Conservation (phyloP, 2,113 vertebrate species). For the Anolis sagrei region DNA sequence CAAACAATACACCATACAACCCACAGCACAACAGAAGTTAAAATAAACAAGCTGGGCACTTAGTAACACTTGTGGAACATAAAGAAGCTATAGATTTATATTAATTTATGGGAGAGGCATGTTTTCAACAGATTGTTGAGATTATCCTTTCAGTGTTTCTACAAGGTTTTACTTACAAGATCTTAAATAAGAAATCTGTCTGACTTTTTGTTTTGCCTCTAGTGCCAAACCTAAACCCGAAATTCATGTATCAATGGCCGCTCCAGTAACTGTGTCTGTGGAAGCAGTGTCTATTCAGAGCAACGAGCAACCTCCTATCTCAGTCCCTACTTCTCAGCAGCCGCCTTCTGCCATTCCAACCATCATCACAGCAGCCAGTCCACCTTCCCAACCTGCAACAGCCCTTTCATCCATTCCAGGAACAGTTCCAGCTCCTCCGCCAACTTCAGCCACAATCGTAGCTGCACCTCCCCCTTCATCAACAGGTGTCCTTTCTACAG, state of each 20-base stretch:
- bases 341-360: constrained; percentile 88
- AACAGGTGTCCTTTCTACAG: constrained; percentile 81
- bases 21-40: no score
- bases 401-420: constrained; percentile 86
- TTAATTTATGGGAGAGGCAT: no score
- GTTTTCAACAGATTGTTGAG: neutral
- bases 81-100: neutral
- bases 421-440: constrained; percentile 81
- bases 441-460: constrained; percentile 84
- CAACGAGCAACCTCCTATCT: constrained; percentile 83
- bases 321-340: constrained; percentile 82
- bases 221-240: constrained; percentile 95
- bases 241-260: constrained; percentile 90
- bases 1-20: no score
- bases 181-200: neutral
- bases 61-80: neutral
- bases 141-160: neutral
- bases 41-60: no score
- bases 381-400: constrained; percentile 86
- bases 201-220: constrained; percentile 45
- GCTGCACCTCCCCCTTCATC: constrained; percentile 86
- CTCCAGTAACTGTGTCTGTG: constrained; percentile 88
- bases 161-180: neutral
- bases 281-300: constrained; percentile 87
- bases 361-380: constrained; percentile 85